These are phyloP conservation scores for Tortrix viridana DNA, from an alignment of 2,888 invertebrate species.

Conservation along the genomic window DNA sequence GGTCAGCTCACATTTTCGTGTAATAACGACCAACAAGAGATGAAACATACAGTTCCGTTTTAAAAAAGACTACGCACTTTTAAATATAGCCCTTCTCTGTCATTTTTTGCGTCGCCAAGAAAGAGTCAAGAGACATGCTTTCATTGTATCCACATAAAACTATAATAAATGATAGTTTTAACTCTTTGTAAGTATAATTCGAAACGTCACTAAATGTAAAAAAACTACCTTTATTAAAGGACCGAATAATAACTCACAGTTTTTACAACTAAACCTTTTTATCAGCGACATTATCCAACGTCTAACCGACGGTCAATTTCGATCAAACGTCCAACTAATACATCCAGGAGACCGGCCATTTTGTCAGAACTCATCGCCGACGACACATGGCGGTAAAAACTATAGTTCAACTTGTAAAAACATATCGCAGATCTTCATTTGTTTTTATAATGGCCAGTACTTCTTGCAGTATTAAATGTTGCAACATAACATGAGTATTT, in stretches of 20 bases:
- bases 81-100: too few relatives aligned
- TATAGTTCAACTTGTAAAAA: constrained; percentile 16
- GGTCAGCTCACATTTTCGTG: background rate
- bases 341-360: constrained; percentile 2
- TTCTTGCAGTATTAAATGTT: constrained; percentile 10
- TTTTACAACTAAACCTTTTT: background rate
- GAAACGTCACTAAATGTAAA: too few relatives aligned
- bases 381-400: constrained; percentile 22
- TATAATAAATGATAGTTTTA: too few relatives aligned
- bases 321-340: constrained; percentile 5
- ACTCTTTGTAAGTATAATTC: too few relatives aligned
- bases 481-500: background rate
- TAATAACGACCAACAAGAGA: background rate
- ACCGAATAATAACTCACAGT: background rate
- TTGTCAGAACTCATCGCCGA: constrained; percentile 30
- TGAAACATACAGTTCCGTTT: too few relatives aligned
- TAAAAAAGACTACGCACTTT: too few relatives aligned
- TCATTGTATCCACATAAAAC: too few relatives aligned
- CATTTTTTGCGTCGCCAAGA: too few relatives aligned
- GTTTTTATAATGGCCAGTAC: constrained; percentile 29
- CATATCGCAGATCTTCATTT: constrained; percentile 32
- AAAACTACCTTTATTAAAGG: background rate
- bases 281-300: background rate
- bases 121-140: too few relatives aligned
- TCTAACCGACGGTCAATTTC: background rate